A percentile compares a stretch with the other conserved stretches of the same genome.
These are phyloP conservation scores for Catocala fraxini DNA, from an alignment of 2,888 invertebrate species.

Conservation along the genomic window DNA sequence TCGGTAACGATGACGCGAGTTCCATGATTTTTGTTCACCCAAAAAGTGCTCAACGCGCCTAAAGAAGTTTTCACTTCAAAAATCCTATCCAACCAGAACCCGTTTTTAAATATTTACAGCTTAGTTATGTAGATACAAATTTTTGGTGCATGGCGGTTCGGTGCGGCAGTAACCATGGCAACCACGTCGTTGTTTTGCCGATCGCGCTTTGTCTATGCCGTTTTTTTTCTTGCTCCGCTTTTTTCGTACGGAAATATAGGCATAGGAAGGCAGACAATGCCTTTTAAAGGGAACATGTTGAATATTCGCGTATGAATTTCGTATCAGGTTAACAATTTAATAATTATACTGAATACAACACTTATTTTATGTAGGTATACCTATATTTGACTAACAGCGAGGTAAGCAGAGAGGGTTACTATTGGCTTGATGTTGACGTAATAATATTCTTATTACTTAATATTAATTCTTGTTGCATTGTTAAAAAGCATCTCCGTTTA, in stretches of 20 bases:
- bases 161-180: constrained; percentile 79
- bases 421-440: too few relatives aligned
- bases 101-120: constrained; percentile 51
- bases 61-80: too few relatives aligned
- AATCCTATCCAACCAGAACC: constrained; percentile 27
- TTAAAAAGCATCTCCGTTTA: too few relatives aligned
- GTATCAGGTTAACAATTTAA: constrained; percentile 31
- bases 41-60: too few relatives aligned
- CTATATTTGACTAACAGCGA: too few relatives aligned
- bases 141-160: constrained; percentile 65
- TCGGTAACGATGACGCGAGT: too few relatives aligned
- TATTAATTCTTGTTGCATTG: too few relatives aligned
- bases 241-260: constrained; percentile 71
- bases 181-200: constrained; percentile 83
- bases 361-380: too few relatives aligned
- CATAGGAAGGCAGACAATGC: constrained; percentile 64
- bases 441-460: too few relatives aligned
- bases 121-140: constrained; percentile 54
- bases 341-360: constrained; percentile 30
- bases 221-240: constrained; percentile 65
- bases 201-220: constrained; percentile 73
- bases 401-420: too few relatives aligned
- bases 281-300: constrained; percentile 59
- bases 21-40: too few relatives aligned
- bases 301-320: constrained; percentile 39